Conservation (phyloP, 2,888 invertebrate species). For the Drosophila macrothrix region DNA sequence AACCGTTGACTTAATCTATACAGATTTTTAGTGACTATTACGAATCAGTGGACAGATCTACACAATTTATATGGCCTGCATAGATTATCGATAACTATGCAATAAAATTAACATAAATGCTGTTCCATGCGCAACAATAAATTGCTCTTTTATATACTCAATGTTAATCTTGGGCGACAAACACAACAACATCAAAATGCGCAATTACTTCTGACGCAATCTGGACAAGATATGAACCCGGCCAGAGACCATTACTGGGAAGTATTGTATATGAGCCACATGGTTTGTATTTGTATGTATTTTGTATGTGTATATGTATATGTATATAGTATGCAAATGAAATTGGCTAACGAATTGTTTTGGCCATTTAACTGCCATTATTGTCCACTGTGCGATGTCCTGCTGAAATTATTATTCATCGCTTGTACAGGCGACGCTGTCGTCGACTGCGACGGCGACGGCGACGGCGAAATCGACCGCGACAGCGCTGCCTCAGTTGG, state of each 20-base stretch:
- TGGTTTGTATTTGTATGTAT: constrained; percentile 23
- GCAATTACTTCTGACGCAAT: constrained; percentile 57
- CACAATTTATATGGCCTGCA: neutral
- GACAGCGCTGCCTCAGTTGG: constrained; percentile 53
- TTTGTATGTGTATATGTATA: constrained; percentile 1
- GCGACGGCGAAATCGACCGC: constrained; percentile 4
- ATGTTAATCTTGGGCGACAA: constrained; percentile 16
- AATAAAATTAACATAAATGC: constrained; percentile 35
- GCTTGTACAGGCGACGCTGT: constrained; percentile 63
- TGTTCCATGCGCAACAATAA: constrained; percentile 13
- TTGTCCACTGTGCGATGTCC: constrained; percentile 66
- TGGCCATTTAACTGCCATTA: constrained; percentile 72
- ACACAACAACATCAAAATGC: constrained; percentile 14
- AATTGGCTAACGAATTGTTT: constrained; percentile 61
- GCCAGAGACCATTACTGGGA: neutral
- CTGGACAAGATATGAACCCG: constrained; percentile 33
- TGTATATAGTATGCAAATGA: constrained; percentile 52
- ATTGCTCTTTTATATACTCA: constrained; percentile 33
- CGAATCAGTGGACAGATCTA: neutral
- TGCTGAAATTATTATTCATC: constrained; percentile 78
- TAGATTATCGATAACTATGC: constrained; percentile 34
- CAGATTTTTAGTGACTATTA: neutral
- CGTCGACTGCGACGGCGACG: constrained; percentile 23
- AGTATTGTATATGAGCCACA: constrained; percentile 9
- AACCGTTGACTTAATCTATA: neutral